phyloP scores from a whole-genome alignment of 2,113 vertebrate species.

The Ardeotis arabs region DNA sequence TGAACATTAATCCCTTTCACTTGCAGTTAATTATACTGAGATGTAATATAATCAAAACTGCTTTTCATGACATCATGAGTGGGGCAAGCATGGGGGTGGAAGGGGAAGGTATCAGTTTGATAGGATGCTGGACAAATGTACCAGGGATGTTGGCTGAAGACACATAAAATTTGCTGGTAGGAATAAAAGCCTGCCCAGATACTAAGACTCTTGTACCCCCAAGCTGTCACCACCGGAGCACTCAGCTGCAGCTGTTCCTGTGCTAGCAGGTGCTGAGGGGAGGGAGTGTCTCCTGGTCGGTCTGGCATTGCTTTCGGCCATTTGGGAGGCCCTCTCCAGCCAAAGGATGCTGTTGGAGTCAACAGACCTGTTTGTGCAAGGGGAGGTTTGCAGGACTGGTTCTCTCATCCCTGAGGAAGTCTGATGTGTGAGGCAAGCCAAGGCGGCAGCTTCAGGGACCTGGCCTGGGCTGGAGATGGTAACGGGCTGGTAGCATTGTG shows the following conservation, averaged over 20 bases:
- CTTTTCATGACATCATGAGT: not conserved
- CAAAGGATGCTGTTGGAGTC: rapidly evolving
- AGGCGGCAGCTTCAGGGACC: not conserved
- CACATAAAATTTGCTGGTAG: not conserved
- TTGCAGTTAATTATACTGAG: not conserved
- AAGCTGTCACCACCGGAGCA: rapidly evolving
- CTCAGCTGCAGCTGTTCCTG: not conserved
- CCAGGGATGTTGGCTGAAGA: not conserved
- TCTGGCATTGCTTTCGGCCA: not conserved
- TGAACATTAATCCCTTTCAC: not conserved
- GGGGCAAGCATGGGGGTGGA: not conserved
- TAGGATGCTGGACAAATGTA: not conserved
- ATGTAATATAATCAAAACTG: not conserved
- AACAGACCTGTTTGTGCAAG: not conserved
- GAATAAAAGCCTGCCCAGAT: not conserved
- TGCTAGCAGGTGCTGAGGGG: not conserved
- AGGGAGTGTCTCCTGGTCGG: not conserved
- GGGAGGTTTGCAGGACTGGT: not conserved
- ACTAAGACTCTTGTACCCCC: not conserved
- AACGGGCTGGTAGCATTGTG: no score
- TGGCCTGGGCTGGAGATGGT: not conserved
- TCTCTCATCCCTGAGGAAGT: not conserved
- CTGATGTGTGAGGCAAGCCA: not conserved
- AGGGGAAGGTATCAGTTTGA: not conserved
- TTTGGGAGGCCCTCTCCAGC: not conserved